These are phyloP conservation scores for Clostera curtula DNA, from an alignment of 2,888 invertebrate genomes.

Conservation along the genomic window DNA sequence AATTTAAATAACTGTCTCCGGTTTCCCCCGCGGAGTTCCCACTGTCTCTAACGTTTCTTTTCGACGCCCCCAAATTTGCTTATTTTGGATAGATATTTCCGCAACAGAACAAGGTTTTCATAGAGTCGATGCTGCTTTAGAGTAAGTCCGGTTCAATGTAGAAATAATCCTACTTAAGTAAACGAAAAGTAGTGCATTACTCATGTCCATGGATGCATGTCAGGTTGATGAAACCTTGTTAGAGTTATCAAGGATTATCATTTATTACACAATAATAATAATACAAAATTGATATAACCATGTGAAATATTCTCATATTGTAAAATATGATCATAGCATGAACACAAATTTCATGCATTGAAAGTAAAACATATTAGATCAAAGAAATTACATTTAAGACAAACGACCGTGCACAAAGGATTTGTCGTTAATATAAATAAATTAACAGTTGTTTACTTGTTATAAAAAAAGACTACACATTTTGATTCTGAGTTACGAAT, in stretches of 20 bases:
- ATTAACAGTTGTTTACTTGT: slow-evolving; percentile 2
- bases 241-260: too few relatives aligned
- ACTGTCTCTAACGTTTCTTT: slow-evolving; percentile 63
- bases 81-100: slow-evolving; percentile 65
- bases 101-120: slow-evolving; percentile 28
- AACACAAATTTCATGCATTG: slow-evolving; percentile 1
- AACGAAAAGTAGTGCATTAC: too few relatives aligned
- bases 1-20: slow-evolving; percentile 77
- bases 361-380: slow-evolving; percentile 6
- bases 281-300: too few relatives aligned
- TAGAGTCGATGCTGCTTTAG: slow-evolving; percentile 26
- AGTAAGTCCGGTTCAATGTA: background rate
- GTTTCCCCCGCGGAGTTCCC: slow-evolving; percentile 64
- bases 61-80: slow-evolving; percentile 64
- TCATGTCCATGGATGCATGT: too few relatives aligned
- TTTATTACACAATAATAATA: too few relatives aligned
- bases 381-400: slow-evolving; percentile 6
- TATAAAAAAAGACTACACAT: slow-evolving; percentile 1
- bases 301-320: too few relatives aligned
- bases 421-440: slow-evolving; percentile 4
- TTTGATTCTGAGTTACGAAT: slow-evolving; percentile 4
- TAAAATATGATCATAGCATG: too few relatives aligned
- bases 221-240: too few relatives aligned
- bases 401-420: slow-evolving; percentile 4
- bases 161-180: slow-evolving; percentile 1